Percentiles rank a stretch among this genome's conserved stretches.
phyloP scores from a whole-genome alignment of 2,888 invertebrate genomes.

The Philaethria dido region DNA sequence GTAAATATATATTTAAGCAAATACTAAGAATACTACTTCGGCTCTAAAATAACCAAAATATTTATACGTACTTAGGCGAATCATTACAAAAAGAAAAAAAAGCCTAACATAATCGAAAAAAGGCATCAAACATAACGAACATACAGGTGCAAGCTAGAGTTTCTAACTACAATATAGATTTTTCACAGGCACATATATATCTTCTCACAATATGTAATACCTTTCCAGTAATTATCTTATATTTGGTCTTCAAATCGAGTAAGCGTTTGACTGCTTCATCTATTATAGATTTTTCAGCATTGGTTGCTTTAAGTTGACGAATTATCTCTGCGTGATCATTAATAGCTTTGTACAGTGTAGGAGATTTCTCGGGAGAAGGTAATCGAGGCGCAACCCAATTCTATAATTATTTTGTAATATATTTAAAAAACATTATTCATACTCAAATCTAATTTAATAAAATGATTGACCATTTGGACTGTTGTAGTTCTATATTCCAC shows the following conservation, averaged over 20 bases:
- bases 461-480: too few species aligned
- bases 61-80: too few species aligned
- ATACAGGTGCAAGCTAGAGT: background rate
- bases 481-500: background rate
- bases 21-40: too few species aligned
- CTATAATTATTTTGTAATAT: conserved; percentile 29
- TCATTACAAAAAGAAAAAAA: too few species aligned
- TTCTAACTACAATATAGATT: background rate
- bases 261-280: conserved; percentile 81
- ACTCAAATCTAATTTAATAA: background rate
- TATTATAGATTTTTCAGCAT: conserved; percentile 73
- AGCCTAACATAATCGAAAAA: too few species aligned
- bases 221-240: conserved; percentile 82
- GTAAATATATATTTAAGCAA: too few species aligned
- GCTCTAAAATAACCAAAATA: too few species aligned
- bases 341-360: conserved; percentile 68
- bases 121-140: too few species aligned
- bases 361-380: conserved; percentile 17
- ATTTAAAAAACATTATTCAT: background rate
- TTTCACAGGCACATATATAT: background rate
- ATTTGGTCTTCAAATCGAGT: conserved; percentile 88
- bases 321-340: conserved; percentile 86
- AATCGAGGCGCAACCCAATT: conserved; percentile 45
- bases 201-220: too few species aligned
- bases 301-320: conserved; percentile 86